A percentile compares a stretch with the other conserved stretches of the same genome.
These are phyloP conservation scores for Amblyopsis hoosieri DNA, from an alignment of 2,797 vertebrate species.

Conservation along the genomic window DNA sequence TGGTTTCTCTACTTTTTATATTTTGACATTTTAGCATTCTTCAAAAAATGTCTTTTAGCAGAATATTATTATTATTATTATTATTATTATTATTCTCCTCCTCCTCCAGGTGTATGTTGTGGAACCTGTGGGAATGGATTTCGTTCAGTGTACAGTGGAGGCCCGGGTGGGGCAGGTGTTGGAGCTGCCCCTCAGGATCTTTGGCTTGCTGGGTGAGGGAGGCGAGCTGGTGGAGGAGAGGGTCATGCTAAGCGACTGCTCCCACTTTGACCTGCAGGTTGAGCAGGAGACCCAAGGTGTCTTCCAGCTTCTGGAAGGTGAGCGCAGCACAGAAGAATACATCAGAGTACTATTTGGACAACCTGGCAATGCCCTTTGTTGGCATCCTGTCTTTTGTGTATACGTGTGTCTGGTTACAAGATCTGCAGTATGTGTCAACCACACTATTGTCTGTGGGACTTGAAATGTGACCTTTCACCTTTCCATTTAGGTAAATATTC, in stretches of 20 bases:
- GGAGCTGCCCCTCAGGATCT: conserved; percentile 89
- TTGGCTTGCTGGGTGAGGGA: conserved; percentile 74
- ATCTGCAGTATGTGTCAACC: conserved; percentile 19
- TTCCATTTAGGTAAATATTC: not conserved
- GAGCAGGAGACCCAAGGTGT: conserved; percentile 85
- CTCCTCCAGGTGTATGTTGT: conserved; percentile 86
- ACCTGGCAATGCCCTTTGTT: not conserved
- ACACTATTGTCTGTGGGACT: not conserved
- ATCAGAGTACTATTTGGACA: too few relatives aligned
- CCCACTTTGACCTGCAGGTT: conserved; percentile 87
- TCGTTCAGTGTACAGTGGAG: conserved; percentile 86
- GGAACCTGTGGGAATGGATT: conserved; percentile 92
- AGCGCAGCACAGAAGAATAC: conserved; percentile 21
- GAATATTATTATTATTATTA: not conserved
- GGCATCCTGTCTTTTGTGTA: not conserved
- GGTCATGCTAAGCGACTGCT: conserved; percentile 91
- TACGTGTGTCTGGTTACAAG: conserved; percentile 18
- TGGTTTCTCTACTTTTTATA: too few relatives aligned
- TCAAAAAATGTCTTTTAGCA: not conserved
- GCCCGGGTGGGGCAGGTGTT: conserved; percentile 80
- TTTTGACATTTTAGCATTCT: too few relatives aligned
- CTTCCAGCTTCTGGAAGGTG: conserved; percentile 85
- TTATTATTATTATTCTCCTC: not conserved
- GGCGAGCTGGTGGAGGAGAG: conserved; percentile 59
- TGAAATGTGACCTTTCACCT: conserved; percentile 13